A percentile compares a stretch with the other conserved stretches of the same genome.
Evolutionary conservation across 2,888 invertebrate genomes (phyloP).

Genomic region (Nebria salina): DNA sequence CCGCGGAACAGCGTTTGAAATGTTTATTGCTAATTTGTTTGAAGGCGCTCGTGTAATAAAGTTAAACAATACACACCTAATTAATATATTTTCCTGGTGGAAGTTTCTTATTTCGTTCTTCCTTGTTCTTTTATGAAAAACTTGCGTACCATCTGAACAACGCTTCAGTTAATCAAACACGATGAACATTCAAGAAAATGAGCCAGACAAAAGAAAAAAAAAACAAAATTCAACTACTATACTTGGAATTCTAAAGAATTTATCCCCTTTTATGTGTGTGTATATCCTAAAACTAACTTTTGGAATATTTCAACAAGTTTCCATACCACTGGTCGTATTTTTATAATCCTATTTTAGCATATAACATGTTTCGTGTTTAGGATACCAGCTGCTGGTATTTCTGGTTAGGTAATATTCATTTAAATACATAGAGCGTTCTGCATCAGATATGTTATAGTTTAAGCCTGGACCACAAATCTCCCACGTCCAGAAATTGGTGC

Average conservation of each 20-base stretch:
- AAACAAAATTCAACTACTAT: background rate
- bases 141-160: background rate
- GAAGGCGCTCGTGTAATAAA: background rate
- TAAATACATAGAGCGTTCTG: background rate
- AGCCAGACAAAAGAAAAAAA: background rate
- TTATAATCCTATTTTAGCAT: background rate
- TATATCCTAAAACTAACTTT: background rate
- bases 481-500: background rate
- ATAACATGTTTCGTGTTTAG: background rate
- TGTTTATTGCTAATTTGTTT: background rate
- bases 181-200: background rate
- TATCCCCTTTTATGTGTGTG: background rate
- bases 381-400: background rate
- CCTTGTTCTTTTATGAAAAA: background rate
- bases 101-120: background rate
- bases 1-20: background rate
- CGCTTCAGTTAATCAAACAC: background rate
- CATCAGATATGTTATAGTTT: background rate
- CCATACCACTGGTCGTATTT: background rate
- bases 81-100: background rate
- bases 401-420: background rate
- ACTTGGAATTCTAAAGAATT: background rate
- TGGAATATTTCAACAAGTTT: background rate
- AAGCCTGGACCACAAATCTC: background rate
- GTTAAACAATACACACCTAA: background rate